phyloP scores from a whole-genome alignment of 2,797 vertebrate species.

The Urosaurus nigricauda region DNA sequence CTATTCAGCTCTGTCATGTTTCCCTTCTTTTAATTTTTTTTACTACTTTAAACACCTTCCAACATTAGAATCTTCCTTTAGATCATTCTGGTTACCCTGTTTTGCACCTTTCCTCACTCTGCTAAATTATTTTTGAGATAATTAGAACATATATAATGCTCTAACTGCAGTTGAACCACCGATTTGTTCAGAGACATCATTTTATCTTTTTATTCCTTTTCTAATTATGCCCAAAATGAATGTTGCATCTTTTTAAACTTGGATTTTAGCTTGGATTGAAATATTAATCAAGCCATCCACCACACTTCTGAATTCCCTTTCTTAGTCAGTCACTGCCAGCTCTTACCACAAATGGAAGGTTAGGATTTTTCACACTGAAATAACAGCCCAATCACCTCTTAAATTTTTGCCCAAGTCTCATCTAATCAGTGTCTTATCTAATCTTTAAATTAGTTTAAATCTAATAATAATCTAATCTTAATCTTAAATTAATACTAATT shows the following conservation, averaged over 20 bases:
- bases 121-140: not conserved
- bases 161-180: not conserved
- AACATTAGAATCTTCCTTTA: not conserved
- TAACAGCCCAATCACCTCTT: not conserved
- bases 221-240: not conserved
- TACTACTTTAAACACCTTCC: not conserved
- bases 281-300: not conserved
- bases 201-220: not conserved
- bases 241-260: not conserved
- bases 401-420: not conserved
- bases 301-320: not conserved
- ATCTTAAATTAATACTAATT: too few relatives aligned
- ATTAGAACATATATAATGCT: not conserved
- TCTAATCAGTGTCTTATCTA: too few relatives aligned
- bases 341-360: not conserved
- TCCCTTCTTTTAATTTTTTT: not conserved
- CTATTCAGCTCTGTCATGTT: not conserved
- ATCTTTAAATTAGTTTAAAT: too few relatives aligned
- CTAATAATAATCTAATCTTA: too few relatives aligned
- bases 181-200: not conserved
- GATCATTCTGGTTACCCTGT: not conserved
- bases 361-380: not conserved
- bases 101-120: not conserved
- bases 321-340: not conserved
- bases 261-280: not conserved